phyloP scores from a whole-genome alignment of 2,888 invertebrate genomes.

The Scelioninae gen. 2 region DNA sequence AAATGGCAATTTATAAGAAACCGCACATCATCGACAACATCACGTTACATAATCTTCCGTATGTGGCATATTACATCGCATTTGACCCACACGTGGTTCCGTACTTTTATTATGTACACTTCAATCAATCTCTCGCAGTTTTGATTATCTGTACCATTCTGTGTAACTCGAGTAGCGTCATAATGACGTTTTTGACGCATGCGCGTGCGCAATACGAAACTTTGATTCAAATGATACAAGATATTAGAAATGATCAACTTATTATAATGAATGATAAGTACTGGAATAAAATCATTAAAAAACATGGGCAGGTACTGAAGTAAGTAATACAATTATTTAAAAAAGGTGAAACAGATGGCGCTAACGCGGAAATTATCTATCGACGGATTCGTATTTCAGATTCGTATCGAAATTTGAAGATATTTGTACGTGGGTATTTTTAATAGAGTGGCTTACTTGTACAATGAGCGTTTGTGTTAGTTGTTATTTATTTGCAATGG shows the following conservation, averaged over 20 bases:
- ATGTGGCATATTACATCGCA: slow-evolving; percentile 16
- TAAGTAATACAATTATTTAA: slow-evolving; percentile 5
- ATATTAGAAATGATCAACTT: background rate
- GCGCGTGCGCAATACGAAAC: slow-evolving; percentile 19
- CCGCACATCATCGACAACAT: slow-evolving; percentile 19
- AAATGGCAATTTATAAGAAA: slow-evolving; percentile 25
- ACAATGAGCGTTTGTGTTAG: slow-evolving; percentile 11
- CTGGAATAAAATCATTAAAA: slow-evolving; percentile 16
- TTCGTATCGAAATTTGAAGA: slow-evolving; percentile 8
- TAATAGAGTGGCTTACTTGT: slow-evolving; percentile 22
- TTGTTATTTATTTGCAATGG: slow-evolving; percentile 22
- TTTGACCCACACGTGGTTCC: slow-evolving; percentile 15
- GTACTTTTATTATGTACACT: slow-evolving; percentile 27
- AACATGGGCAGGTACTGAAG: slow-evolving; percentile 13
- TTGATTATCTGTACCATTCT: slow-evolving; percentile 20
- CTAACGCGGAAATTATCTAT: no score
- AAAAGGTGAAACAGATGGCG: no score
- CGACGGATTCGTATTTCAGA: slow-evolving; percentile 1
- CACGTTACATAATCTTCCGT: slow-evolving; percentile 36
- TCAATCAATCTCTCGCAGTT: slow-evolving; percentile 28
- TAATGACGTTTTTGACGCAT: slow-evolving; percentile 17
- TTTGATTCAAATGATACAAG: slow-evolving; percentile 2
- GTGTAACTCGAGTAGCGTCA: slow-evolving; percentile 30
- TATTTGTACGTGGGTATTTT: slow-evolving; percentile 26
- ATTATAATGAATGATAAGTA: background rate